These are phyloP conservation scores for Atherinomorus stipes DNA, from an alignment of 2,113 vertebrate genomes.

Conservation along the genomic window DNA sequence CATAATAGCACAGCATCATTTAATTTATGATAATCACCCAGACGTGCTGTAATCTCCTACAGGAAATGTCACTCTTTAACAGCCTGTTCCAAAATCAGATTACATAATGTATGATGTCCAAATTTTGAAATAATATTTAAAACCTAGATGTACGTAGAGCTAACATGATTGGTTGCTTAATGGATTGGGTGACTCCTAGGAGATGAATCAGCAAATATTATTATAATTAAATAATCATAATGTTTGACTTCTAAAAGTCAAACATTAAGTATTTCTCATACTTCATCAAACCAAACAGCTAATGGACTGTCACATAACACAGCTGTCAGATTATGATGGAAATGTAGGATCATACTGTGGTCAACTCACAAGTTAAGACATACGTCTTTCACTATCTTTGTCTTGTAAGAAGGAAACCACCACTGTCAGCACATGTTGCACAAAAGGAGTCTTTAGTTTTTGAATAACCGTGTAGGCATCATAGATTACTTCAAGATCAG, in stretches of 20 bases:
- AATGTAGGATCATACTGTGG: too few relatives aligned
- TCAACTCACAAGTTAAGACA: too few relatives aligned
- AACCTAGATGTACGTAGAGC: not conserved
- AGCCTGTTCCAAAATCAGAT: not conserved
- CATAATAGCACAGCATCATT: not conserved
- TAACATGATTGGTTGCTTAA: not conserved
- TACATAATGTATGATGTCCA: not conserved
- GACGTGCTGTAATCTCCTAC: not conserved
- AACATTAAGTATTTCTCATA: not conserved
- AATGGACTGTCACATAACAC: constrained; percentile 5
- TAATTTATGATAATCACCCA: not conserved
- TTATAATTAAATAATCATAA: not conserved
- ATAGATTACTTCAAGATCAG: constrained; percentile 30
- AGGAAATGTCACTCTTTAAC: not conserved
- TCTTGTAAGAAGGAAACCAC: not conserved
- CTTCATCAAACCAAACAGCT: not conserved
- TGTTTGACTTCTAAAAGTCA: not conserved
- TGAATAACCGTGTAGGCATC: constrained; percentile 22
- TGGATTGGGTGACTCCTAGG: not conserved
- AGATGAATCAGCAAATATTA: not conserved
- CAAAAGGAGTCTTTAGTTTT: constrained; percentile 15
- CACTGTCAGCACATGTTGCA: not conserved
- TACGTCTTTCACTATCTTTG: not conserved
- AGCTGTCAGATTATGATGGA: not conserved
- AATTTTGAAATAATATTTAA: not conserved